These are phyloP conservation scores for Biston stratarius DNA, from an alignment of 2,888 invertebrate genomes.

Conservation along the genomic window DNA sequence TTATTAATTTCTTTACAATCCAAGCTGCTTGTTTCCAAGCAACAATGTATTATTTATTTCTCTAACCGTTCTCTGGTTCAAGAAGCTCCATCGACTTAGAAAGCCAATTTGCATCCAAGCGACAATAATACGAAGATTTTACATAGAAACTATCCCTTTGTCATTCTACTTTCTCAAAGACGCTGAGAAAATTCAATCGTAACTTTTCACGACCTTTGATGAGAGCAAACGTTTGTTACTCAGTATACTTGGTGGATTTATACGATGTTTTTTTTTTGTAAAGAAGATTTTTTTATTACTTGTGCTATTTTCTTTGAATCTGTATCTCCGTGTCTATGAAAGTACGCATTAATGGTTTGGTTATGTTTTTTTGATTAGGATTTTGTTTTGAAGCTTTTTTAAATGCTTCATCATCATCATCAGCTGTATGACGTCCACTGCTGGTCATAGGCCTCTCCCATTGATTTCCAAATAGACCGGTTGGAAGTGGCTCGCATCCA, in stretches of 20 bases:
- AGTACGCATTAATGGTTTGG: not conserved
- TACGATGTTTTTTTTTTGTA: slow-evolving; percentile 12
- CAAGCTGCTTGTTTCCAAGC: not conserved
- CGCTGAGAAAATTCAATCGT: slow-evolving; percentile 25
- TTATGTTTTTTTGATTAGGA: not conserved
- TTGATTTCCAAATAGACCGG: too few species aligned
- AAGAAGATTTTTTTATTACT: slow-evolving; percentile 9
- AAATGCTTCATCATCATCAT: not conserved
- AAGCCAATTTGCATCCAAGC: slow-evolving; percentile 35
- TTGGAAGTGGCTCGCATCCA: too few species aligned
- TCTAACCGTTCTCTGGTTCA: slow-evolving; percentile 27
- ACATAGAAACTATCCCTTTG: slow-evolving; percentile 34
- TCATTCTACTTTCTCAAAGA: slow-evolving; percentile 27
- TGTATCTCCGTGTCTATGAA: not conserved
- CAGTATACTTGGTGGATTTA: slow-evolving; percentile 13
- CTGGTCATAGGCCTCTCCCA: too few species aligned
- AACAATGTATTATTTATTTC: slow-evolving; percentile 23
- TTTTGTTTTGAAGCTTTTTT: not conserved
- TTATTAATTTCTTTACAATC: not conserved
- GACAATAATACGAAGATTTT: slow-evolving; percentile 34
- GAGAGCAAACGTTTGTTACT: slow-evolving; percentile 24
- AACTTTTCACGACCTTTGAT: slow-evolving; percentile 30
- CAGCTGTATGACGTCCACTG: too few species aligned
- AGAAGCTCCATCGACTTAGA: slow-evolving; percentile 30
- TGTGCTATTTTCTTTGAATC: slow-evolving; percentile 7